Conservation (phyloP, 2,113 vertebrate species). For the Lepus americanus region DNA sequence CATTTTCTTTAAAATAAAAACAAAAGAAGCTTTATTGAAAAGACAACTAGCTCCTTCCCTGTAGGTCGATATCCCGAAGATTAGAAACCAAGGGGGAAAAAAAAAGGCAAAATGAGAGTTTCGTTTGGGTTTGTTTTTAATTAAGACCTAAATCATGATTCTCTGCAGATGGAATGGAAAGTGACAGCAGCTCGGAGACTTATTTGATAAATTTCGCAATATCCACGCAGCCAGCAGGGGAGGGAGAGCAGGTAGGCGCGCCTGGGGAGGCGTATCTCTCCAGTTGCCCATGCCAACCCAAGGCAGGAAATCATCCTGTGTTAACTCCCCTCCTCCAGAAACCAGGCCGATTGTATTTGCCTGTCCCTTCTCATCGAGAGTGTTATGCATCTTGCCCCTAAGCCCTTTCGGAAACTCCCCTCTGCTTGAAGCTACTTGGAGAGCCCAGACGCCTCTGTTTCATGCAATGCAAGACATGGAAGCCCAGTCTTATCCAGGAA, state of each 20-base stretch:
- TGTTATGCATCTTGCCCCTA: not conserved
- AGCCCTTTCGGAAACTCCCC: not conserved
- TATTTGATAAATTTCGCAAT: constrained; percentile 58
- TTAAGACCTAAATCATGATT: constrained; percentile 60
- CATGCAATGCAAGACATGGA: not conserved
- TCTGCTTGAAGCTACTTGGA: not conserved
- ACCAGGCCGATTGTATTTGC: not conserved
- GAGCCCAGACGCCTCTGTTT: not conserved
- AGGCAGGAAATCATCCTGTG: not conserved
- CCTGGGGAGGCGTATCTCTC: not conserved
- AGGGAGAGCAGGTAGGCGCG: not conserved
- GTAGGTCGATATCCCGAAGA: constrained; percentile 43
- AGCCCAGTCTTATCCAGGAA: not conserved
- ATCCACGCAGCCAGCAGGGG: constrained; percentile 16
- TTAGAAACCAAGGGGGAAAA: not conserved
- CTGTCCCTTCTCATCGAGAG: not conserved
- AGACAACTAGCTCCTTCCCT: constrained; percentile 55
- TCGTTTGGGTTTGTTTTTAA: constrained; percentile 64
- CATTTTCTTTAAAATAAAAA: constrained; percentile 66
- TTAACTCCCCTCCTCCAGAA: constrained; percentile 29
- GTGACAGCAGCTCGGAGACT: constrained; percentile 31
- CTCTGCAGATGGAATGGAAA: constrained; percentile 58
- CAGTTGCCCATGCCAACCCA: not conserved
- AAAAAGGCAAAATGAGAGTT: constrained; percentile 5
- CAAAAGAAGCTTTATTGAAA: constrained; percentile 62